phyloP scores from a whole-genome alignment of 64 coral and sea anemone genomes.

The Stichodactyla helianthus region DNA sequence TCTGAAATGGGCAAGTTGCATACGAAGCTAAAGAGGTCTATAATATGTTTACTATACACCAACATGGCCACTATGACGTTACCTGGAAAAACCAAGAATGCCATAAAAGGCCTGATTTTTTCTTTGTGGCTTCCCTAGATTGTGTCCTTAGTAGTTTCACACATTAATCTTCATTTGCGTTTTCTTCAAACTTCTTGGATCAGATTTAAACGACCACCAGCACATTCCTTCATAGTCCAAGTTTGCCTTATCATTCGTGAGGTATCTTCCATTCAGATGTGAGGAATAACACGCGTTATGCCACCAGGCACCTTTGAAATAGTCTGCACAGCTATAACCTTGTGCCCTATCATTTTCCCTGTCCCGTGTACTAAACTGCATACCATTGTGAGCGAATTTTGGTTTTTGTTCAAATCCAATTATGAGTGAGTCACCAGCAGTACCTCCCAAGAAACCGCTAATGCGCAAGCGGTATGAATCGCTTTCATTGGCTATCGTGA shows the following conservation, averaged over 20 bases:
- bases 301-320: constrained; percentile 11
- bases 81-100: no score
- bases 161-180: background rate
- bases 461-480: background rate
- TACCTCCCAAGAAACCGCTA: background rate
- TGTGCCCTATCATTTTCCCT: background rate
- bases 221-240: background rate
- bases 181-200: background rate
- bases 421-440: background rate
- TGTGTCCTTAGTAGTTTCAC: no score
- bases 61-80: no score
- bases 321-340: background rate
- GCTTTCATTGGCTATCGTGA: background rate
- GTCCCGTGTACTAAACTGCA: background rate
- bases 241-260: background rate
- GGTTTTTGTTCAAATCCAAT: background rate
- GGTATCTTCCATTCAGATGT: background rate
- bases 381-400: background rate
- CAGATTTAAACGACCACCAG: background rate
- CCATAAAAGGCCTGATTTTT: no score
- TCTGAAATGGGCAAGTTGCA: no score
- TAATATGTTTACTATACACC: no score
- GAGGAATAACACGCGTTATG: background rate
- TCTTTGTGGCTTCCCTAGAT: no score
- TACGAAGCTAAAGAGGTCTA: no score